Percentiles rank a stretch among this genome's conserved stretches.
These are phyloP conservation scores for Oceanodroma leucorhoa DNA, from an alignment of 2,797 vertebrate species.

Conservation along the genomic window DNA sequence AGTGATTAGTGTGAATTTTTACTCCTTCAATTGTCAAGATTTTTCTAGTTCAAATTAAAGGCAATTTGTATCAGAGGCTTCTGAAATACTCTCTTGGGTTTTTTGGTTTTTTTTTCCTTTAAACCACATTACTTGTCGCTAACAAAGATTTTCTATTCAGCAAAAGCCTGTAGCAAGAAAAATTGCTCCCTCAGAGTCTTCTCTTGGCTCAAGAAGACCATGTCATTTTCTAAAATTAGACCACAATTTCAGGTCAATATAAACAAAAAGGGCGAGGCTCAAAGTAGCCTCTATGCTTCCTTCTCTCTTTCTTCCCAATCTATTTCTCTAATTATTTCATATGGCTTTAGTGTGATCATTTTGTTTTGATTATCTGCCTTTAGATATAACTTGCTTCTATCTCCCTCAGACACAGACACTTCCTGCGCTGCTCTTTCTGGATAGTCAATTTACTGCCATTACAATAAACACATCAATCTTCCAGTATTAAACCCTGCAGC, in stretches of 20 bases:
- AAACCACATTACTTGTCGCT: background rate
- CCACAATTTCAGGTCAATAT: background rate
- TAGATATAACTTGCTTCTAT: background rate
- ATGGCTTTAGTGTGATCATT: background rate
- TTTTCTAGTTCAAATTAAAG: background rate
- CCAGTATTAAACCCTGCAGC: slow-evolving; percentile 36
- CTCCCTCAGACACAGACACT: slow-evolving; percentile 25
- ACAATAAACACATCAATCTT: slow-evolving; percentile 60
- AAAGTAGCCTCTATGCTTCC: background rate
- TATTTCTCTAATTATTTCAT: slow-evolving; percentile 15
- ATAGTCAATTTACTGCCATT: slow-evolving; percentile 53
- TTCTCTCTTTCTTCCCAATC: background rate
- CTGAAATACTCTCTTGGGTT: background rate
- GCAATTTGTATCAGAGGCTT: background rate
- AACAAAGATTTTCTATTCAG: background rate
- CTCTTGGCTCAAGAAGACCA: background rate
- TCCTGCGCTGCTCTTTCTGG: slow-evolving; percentile 11
- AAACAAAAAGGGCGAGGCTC: background rate
- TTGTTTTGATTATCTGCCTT: slow-evolving; percentile 12
- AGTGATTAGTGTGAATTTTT: background rate
- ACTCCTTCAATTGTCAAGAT: background rate
- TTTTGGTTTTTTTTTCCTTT: background rate
- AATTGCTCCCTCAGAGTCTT: background rate
- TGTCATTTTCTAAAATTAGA: background rate
- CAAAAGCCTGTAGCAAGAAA: background rate